Conservation (phyloP, 2,797 vertebrate species). For the Enteromius thamalakanensis region DNA sequence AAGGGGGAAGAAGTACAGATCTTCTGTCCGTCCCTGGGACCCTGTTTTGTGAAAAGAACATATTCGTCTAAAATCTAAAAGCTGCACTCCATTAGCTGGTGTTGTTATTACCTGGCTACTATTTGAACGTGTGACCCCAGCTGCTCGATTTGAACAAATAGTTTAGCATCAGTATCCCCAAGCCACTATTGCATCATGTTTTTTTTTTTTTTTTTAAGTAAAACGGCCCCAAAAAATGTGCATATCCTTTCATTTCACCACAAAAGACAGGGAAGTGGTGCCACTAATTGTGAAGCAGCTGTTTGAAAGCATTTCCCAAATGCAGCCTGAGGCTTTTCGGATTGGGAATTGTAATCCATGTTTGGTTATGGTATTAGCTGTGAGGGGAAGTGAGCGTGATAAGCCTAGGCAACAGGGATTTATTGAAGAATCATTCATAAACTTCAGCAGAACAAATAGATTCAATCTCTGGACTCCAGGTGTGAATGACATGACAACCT, state of each 20-base stretch:
- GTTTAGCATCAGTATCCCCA: constrained; percentile 4
- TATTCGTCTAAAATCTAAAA: background rate
- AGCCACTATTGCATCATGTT: background rate
- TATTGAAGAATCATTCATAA: constrained; percentile 60
- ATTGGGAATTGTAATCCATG: constrained; percentile 58
- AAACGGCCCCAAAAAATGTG: background rate
- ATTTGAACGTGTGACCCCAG: background rate
- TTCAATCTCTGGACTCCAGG: constrained; percentile 50
- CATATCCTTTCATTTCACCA: background rate
- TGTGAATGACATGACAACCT: constrained; percentile 46
- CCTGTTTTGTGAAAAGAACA: background rate
- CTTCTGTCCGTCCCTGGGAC: background rate
- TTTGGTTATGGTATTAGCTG: constrained; percentile 59
- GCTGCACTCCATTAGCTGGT: constrained; percentile 22
- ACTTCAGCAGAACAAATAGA: constrained; percentile 58
- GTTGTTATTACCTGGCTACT: constrained; percentile 1
- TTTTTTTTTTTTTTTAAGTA: background rate
- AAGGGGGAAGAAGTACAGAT: background rate
- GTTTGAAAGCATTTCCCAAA: constrained; percentile 46
- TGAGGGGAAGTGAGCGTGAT: constrained; percentile 54
- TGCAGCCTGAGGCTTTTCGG: constrained; percentile 48
- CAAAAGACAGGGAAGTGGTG: constrained; percentile 5
- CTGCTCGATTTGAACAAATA: background rate
- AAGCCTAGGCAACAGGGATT: constrained; percentile 55
- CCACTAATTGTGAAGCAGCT: constrained; percentile 38